Evolutionary conservation across 2,888 invertebrate genomes (phyloP).

Genomic region (Hyppa rectilinea): DNA sequence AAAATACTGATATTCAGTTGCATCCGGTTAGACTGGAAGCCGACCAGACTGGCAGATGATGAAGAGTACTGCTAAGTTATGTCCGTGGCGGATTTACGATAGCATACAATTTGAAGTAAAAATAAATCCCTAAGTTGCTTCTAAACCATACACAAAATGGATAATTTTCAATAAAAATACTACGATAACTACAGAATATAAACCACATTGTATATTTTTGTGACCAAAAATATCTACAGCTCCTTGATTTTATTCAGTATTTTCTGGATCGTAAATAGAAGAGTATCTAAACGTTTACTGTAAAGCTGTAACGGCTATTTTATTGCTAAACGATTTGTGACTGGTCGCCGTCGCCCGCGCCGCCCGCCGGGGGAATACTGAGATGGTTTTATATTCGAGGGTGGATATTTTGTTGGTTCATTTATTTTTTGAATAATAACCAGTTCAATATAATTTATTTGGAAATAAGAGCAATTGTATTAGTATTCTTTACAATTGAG

Average conservation of each 20-base stretch:
- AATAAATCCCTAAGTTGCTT: not conserved
- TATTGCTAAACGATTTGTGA: slow-evolving; percentile 55
- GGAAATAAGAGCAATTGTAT: slow-evolving; percentile 3
- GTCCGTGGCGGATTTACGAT: not conserved
- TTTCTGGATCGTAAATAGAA: slow-evolving; percentile 31
- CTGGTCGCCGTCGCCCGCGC: slow-evolving; percentile 1
- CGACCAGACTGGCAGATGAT: no score
- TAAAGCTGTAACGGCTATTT: slow-evolving; percentile 37
- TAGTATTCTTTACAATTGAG: no score
- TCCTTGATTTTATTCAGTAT: slow-evolving; percentile 3
- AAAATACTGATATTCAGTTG: no score
- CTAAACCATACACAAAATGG: not conserved
- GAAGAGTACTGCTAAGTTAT: not conserved
- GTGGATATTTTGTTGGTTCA: slow-evolving; percentile 10
- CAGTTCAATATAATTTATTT: no score
- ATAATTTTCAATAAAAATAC: not conserved
- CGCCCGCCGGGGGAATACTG: slow-evolving; percentile 28
- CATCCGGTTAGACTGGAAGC: no score
- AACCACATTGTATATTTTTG: not conserved
- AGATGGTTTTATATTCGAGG: slow-evolving; percentile 20
- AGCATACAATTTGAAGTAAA: not conserved
- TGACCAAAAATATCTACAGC: not conserved
- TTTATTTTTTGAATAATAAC: no score
- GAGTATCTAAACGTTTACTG: slow-evolving; percentile 14
- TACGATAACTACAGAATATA: not conserved